Evolutionary conservation across 2,113 vertebrate genomes (phyloP).

Genomic region (Euleptes europaea): DNA sequence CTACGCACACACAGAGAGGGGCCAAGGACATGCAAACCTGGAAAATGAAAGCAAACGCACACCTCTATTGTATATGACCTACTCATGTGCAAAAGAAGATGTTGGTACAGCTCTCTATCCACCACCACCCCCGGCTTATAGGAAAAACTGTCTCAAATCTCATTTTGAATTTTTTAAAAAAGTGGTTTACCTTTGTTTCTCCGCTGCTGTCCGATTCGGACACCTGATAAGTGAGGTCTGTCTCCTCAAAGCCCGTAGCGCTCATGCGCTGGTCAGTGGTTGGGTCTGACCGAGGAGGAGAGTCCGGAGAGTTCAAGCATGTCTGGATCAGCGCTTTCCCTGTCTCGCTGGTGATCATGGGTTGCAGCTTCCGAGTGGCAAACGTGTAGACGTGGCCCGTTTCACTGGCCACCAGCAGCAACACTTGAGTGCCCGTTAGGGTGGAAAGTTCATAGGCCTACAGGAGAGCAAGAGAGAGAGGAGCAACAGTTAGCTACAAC

Average conservation of each 20-base stretch:
- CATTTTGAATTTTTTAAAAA: too few relatives aligned
- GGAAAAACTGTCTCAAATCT: neutral
- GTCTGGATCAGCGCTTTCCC: constrained; percentile 98
- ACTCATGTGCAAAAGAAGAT: neutral
- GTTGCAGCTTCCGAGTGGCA: constrained; percentile 96
- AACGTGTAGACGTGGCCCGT: constrained; percentile 98
- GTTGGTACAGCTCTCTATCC: neutral
- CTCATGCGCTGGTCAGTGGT: constrained; percentile 99
- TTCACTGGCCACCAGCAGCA: constrained; percentile 96
- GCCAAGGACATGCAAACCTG: neutral
- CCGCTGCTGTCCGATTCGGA: constrained; percentile 96
- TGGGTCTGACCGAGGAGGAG: constrained; percentile 92
- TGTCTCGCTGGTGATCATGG: constrained; percentile 99
- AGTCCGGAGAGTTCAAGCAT: constrained; percentile 98
- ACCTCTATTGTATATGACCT: neutral
- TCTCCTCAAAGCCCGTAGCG: constrained; percentile 97
- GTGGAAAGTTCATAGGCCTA: constrained; percentile 98
- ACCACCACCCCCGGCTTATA: neutral
- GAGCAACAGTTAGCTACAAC: neutral
- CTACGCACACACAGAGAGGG: rapidly evolving
- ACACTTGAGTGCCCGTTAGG: constrained; percentile 95
- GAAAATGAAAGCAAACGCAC: rapidly evolving
- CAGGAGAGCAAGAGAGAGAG: neutral
- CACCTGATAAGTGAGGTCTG: constrained; percentile 98
- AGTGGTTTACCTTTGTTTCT: constrained; percentile 88